phyloP scores from a whole-genome alignment of 2,797 vertebrate species.

The Alca torda region DNA sequence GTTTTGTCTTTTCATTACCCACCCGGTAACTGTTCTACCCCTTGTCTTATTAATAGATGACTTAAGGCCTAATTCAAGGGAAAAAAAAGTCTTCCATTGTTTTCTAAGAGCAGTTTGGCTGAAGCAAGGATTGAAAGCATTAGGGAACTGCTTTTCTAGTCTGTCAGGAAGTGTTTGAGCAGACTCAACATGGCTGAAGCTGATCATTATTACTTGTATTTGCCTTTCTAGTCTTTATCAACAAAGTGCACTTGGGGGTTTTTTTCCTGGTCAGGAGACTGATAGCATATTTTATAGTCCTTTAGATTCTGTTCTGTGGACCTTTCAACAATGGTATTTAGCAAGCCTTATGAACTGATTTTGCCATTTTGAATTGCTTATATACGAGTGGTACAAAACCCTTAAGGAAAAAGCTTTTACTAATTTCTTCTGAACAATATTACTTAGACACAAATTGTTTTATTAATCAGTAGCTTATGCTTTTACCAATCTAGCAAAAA shows the following conservation, averaged over 20 bases:
- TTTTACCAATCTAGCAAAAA: not conserved
- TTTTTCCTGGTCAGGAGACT: not conserved
- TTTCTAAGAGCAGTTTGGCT: not conserved
- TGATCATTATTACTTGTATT: conserved; percentile 31
- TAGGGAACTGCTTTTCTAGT: not conserved
- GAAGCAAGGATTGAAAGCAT: not conserved
- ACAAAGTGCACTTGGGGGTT: not conserved
- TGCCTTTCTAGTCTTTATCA: conserved; percentile 38
- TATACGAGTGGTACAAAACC: not conserved
- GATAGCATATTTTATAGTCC: not conserved
- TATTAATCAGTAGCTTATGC: not conserved
- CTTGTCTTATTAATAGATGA: not conserved
- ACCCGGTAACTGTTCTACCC: not conserved
- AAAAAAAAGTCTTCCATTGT: not conserved
- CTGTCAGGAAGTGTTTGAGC: conserved; percentile 1
- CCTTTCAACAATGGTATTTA: not conserved
- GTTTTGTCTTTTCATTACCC: not conserved
- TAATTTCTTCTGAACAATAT: not conserved
- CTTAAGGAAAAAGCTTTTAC: not conserved
- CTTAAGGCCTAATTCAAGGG: not conserved
- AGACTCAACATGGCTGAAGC: not conserved
- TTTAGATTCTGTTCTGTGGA: conserved; percentile 1
- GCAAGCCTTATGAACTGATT: not conserved
- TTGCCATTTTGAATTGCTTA: not conserved
- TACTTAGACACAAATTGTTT: not conserved